Evolutionary conservation across 1,140 invertebrate species (phyloP).

Genomic region (Conus betulinus): DNA sequence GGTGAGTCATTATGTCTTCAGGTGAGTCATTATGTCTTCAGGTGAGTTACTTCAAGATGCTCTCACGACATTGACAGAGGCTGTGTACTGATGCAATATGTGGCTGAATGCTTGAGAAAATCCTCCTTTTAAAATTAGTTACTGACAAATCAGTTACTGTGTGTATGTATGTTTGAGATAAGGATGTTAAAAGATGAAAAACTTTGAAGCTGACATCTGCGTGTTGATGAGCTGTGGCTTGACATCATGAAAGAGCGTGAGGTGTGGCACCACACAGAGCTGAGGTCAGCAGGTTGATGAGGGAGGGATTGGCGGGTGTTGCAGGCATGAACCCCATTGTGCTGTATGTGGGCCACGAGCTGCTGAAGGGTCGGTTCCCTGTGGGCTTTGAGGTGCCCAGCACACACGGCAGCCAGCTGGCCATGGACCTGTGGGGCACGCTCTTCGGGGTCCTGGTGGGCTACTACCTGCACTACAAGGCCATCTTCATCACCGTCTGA

Average conservation of each 20-base stretch:
- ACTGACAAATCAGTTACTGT: too few relatives aligned
- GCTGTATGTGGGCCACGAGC: constrained; percentile 89
- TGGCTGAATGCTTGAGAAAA: too few relatives aligned
- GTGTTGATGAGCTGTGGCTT: background rate
- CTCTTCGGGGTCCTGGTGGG: constrained; percentile 87
- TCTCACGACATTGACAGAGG: too few relatives aligned
- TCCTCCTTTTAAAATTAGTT: too few relatives aligned
- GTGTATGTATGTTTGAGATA: too few relatives aligned
- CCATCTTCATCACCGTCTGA: constrained; percentile 81
- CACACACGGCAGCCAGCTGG: constrained; percentile 83
- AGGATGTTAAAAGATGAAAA: too few relatives aligned
- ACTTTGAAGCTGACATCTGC: too few relatives aligned
- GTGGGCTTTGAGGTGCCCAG: constrained; percentile 80
- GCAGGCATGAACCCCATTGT: constrained; percentile 92
- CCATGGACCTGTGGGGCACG: constrained; percentile 88
- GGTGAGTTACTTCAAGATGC: too few relatives aligned
- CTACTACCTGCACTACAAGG: constrained; percentile 82
- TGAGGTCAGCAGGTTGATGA: background rate
- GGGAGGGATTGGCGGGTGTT: background rate
- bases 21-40: too few relatives aligned
- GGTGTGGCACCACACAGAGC: too few relatives aligned
- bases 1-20: too few relatives aligned
- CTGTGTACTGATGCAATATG: too few relatives aligned
- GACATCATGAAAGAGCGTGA: background rate
- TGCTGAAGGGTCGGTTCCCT: constrained; percentile 87